Conservation (phyloP, 2,888 invertebrate genomes). For the Caenorhabditis sp. region DNA sequence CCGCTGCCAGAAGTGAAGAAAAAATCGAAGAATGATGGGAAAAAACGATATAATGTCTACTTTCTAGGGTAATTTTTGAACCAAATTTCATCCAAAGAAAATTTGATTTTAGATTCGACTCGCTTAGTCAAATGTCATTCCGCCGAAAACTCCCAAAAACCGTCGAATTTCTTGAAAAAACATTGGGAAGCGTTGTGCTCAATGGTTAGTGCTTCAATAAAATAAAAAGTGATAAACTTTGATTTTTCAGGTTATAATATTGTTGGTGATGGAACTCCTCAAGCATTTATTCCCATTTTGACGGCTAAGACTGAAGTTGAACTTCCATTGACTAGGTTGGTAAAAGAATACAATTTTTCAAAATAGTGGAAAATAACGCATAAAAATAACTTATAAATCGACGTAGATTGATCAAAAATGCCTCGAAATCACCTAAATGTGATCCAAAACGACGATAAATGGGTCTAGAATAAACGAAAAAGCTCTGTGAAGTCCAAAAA, state of each 20-base stretch:
- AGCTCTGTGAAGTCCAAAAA: too few species aligned
- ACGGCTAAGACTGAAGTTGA: slow-evolving; percentile 73
- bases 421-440: too few species aligned
- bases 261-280: slow-evolving; percentile 73
- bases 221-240: too few species aligned
- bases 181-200: slow-evolving; percentile 63
- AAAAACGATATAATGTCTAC: slow-evolving; percentile 26
- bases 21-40: slow-evolving; percentile 13
- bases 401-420: too few species aligned
- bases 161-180: slow-evolving; percentile 77
- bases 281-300: slow-evolving; percentile 73
- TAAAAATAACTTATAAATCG: too few species aligned
- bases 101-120: slow-evolving; percentile 78
- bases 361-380: too few species aligned
- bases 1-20: slow-evolving; percentile 9
- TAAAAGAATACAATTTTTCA: too few species aligned
- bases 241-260: slow-evolving; percentile 72
- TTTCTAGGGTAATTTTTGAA: slow-evolving; percentile 21
- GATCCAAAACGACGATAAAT: too few species aligned
- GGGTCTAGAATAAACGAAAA: too few species aligned
- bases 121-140: slow-evolving; percentile 84
- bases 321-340: slow-evolving; percentile 71
- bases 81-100: not conserved
- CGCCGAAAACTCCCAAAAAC: slow-evolving; percentile 82
- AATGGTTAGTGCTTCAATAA: slow-evolving; percentile 39